Evolutionary conservation across 2,113 vertebrate species (phyloP).

Genomic region (Columba livia): DNA sequence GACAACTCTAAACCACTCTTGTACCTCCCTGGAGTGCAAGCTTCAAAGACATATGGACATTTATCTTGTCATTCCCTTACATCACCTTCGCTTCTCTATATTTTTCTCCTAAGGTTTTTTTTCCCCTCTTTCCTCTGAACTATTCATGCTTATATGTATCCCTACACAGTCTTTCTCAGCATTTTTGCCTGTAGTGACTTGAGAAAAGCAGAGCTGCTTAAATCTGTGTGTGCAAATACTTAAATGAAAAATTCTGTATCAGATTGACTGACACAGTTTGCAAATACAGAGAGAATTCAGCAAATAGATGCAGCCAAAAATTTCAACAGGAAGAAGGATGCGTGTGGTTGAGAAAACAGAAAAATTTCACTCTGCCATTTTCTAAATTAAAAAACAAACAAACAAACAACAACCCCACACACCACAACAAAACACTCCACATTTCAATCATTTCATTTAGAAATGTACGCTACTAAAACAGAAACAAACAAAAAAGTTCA

Average conservation of each 20-base stretch:
- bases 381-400: not conserved
- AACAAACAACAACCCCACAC: not conserved
- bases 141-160: not conserved
- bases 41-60: not conserved
- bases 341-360: not conserved
- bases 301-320: not conserved
- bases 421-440: no score
- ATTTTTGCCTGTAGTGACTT: not conserved
- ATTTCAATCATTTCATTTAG: not conserved
- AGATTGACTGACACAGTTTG: not conserved
- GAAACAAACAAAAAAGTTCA: not conserved
- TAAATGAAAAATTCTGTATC: not conserved
- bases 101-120: not conserved
- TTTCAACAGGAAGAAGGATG: rapidly evolving
- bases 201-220: not conserved
- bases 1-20: not conserved
- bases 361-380: not conserved
- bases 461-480: rapidly evolving
- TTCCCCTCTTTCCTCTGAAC: not conserved
- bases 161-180: not conserved
- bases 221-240: not conserved
- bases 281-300: not conserved
- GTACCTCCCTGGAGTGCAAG: not conserved
- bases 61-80: not conserved
- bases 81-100: not conserved